Conservation (phyloP, 2,113 vertebrate species). For the Ophiodon elongatus region DNA sequence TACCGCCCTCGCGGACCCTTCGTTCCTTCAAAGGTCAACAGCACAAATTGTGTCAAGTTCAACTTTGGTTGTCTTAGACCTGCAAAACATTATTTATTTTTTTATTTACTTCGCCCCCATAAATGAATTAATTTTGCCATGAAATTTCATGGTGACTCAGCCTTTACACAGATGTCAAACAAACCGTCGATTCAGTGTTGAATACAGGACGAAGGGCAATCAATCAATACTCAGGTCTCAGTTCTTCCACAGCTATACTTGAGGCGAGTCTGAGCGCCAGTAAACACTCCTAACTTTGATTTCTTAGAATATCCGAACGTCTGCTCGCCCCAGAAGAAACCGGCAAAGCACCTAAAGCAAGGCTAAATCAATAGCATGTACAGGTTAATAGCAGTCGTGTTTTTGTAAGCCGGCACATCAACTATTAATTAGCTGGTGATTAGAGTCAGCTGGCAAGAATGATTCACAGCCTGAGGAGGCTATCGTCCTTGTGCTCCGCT, state of each 20-base stretch:
- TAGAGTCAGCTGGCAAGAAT: slow-evolving; percentile 90
- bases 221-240: not conserved
- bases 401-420: slow-evolving; percentile 88
- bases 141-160: not conserved
- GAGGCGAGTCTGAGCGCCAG: not conserved
- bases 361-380: slow-evolving; percentile 83
- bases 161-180: not conserved
- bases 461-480: slow-evolving; percentile 87
- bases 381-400: slow-evolving; percentile 85
- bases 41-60: no score
- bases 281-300: slow-evolving; percentile 13
- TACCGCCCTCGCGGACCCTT: not conserved
- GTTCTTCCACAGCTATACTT: not conserved
- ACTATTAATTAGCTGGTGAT: slow-evolving; percentile 93
- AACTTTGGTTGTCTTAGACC: no score
- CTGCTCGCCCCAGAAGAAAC: slow-evolving; percentile 33
- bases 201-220: not conserved
- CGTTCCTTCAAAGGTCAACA: not conserved
- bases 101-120: not conserved
- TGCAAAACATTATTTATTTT: not conserved
- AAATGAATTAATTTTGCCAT: not conserved
- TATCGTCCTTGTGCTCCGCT: slow-evolving; percentile 86
- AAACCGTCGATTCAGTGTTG: not conserved
- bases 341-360: slow-evolving; percentile 64
- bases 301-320: slow-evolving; percentile 10